Base-by-base conservation (phyloP, 2,888 invertebrate genomes). In the Stenurella melanura region DNA sequence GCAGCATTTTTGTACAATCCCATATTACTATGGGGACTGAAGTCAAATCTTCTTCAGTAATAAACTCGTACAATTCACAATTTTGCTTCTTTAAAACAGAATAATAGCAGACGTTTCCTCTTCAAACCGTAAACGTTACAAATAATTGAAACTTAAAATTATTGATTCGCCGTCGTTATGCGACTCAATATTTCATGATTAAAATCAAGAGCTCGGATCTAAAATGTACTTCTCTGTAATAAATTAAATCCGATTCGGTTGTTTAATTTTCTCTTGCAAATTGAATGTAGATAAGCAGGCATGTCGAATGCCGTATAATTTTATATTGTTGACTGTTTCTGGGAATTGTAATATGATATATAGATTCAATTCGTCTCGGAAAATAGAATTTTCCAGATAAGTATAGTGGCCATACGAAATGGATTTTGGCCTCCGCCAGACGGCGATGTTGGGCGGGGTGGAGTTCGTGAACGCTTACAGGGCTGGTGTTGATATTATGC, bases 331-430 rank as follows among this genome's bases (percentile, higher is more conserved):
- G 78, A 79, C 79, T 78, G 73, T 76, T 75, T 79, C 74, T 74
- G 75, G 74, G 68, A 75, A 67, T 73, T 75, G 76, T 76, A 85
- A 86, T 84, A 88, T 89, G 89, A 89, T 88, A 87, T 88, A 89
- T 89, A 87, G 88, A 88, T 87, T 89, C 89, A 88, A 89, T 89
- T 88, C 89, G 87, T 88, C 85, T 84, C 85, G 85, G 86, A 86
- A 88, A 88, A 89, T 89, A 89, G 88, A 89, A 88, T 88, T 87
- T 86, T 85, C 82, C 82, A 84, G 88, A 87, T 87, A 88, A 87
- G 86, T 85, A 79, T 18, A 26, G 42, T 60, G 60, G 70, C 67
- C 56, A 66, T 57, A 64, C 64, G 70, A 60, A 73, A 42, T 68
- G 68, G 30, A 26, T 68, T 56, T 68, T 26, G 68, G 68, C 42